Evolutionary conservation across 2,113 vertebrate genomes (phyloP).

Genomic region (Arvicanthis niloticus): DNA sequence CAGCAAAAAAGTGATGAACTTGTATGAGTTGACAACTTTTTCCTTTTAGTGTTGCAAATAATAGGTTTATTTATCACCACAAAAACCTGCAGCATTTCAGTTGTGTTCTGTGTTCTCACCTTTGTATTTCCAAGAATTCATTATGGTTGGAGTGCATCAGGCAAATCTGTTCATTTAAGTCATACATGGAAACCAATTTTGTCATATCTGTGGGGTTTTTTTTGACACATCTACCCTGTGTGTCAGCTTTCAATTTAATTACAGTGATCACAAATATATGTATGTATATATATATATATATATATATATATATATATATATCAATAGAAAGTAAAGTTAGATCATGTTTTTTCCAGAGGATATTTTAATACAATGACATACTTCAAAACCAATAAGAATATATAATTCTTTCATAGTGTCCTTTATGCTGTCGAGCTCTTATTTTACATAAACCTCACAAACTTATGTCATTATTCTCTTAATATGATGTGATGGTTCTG

Average conservation of each 20-base stretch:
- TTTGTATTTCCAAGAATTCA: background rate
- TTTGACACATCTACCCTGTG: background rate
- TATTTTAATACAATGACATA: background rate
- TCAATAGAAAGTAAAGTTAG: background rate
- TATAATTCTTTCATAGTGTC: background rate
- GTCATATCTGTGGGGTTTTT: no score
- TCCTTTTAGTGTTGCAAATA: background rate
- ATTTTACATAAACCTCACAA: accelerated
- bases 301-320: no score
- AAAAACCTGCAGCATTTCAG: background rate
- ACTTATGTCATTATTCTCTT: no score
- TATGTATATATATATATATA: no score
- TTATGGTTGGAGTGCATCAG: accelerated
- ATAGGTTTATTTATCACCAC: background rate
- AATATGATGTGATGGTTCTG: background rate
- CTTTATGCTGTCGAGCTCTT: accelerated
- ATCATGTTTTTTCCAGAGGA: background rate
- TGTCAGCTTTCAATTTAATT: no score
- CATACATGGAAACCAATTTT: background rate
- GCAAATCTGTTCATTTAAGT: background rate
- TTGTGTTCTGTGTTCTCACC: background rate
- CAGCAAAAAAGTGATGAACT: background rate
- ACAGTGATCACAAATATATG: background rate
- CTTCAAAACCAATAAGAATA: background rate
- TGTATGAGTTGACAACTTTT: background rate